phyloP scores from a whole-genome alignment of 2,113 vertebrate species.

The Arizona elegans region DNA sequence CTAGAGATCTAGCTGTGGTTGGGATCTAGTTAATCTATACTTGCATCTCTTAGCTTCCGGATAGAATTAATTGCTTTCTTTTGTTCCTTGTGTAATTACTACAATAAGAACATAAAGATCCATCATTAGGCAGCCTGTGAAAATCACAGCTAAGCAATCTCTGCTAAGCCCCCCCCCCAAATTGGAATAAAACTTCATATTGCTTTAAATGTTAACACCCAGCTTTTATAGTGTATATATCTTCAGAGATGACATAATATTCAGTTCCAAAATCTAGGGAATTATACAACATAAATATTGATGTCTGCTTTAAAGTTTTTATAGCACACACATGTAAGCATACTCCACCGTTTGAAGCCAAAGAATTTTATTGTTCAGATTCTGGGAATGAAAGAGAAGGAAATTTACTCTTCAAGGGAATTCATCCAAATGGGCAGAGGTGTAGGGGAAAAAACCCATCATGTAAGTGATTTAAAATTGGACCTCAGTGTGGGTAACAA shows the following conservation, averaged over 20 bases:
- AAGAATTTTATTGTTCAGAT: not conserved
- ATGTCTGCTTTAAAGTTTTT: not conserved
- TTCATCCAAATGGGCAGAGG: not conserved
- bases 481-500: constrained; percentile 17
- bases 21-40: not conserved
- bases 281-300: not conserved
- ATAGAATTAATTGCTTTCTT: constrained; percentile 1
- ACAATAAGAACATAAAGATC: not conserved
- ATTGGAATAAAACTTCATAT: not conserved
- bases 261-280: not conserved
- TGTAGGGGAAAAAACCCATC: not conserved
- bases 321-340: not conserved
- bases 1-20: not conserved
- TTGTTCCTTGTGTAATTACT: not conserved
- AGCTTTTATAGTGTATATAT: not conserved
- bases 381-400: not conserved
- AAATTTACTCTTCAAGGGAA: not conserved
- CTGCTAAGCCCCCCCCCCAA: not conserved
- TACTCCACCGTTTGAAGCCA: not conserved
- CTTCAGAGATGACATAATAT: not conserved
- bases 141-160: not conserved
- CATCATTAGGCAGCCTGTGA: not conserved
- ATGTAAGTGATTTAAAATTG: constrained; percentile 27
- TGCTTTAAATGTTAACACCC: not conserved
- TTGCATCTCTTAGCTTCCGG: not conserved